phyloP scores from a whole-genome alignment of 2,113 vertebrate genomes.

The human (Homo sapiens) region GRCh38 chr1:212043001-212043500 shows the following conservation, averaged over 20 bases:
- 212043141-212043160: background rate
- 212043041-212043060: constrained; percentile 90
- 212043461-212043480: background rate
- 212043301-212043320: background rate
- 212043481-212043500: background rate
- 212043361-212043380: background rate
- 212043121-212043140: background rate
- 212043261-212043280: constrained; percentile 38
- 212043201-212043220: constrained; percentile 6
- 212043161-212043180: background rate
- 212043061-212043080: constrained; percentile 90
- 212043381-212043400: background rate
- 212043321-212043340: background rate
- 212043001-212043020: constrained; percentile 87
- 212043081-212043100: constrained; percentile 93
- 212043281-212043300: background rate
- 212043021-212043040: constrained; percentile 89
- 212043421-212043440: background rate
- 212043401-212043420: background rate
- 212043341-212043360: background rate
- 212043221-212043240: background rate
- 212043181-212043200: background rate
- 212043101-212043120: constrained; percentile 94
- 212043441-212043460: background rate
- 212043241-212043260: background rate